Percentiles rank a stretch among this genome's conserved stretches.
These are phyloP conservation scores for Brachyptera risi DNA, from an alignment of 2,888 invertebrate genomes.

Conservation along the genomic window DNA sequence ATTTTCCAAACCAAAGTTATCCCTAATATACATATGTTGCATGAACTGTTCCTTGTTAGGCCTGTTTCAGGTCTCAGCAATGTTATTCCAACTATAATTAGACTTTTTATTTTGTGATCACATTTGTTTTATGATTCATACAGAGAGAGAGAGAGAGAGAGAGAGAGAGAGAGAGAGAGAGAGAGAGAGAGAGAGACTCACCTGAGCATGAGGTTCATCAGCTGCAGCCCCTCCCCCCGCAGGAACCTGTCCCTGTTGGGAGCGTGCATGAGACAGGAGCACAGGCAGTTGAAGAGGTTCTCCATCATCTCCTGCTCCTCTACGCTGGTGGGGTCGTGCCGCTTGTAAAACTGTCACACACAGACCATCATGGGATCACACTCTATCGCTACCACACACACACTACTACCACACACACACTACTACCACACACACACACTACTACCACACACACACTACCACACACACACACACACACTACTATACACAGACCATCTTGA, in stretches of 20 bases:
- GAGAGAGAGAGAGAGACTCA: slow-evolving; percentile 38
- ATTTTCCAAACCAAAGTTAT: no score
- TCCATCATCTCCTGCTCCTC: slow-evolving; percentile 99
- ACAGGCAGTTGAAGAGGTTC: slow-evolving; percentile 93
- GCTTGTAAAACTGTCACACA: slow-evolving; percentile 73
- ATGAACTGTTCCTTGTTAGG: no score
- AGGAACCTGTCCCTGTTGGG: slow-evolving; percentile 89
- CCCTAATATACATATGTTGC: no score
- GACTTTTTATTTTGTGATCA: no score
- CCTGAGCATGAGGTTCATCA: slow-evolving; percentile 98
- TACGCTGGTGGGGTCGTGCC: slow-evolving; percentile 83
- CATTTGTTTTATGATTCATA: no score
- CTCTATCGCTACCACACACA: neutral
- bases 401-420: no score
- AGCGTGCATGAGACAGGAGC: slow-evolving; percentile 85
- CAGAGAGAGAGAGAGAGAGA: neutral
- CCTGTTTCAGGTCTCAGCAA: no score
- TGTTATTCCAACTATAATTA: no score
- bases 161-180: neutral
- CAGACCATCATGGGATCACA: neutral
- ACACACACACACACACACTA: no score
- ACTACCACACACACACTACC: no score
- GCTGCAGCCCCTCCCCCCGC: slow-evolving; percentile 93
- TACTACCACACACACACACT: no score
- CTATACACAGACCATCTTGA: no score